Conservation (phyloP, 2,888 invertebrate genomes). For the Macrostomum cliftonense region DNA sequence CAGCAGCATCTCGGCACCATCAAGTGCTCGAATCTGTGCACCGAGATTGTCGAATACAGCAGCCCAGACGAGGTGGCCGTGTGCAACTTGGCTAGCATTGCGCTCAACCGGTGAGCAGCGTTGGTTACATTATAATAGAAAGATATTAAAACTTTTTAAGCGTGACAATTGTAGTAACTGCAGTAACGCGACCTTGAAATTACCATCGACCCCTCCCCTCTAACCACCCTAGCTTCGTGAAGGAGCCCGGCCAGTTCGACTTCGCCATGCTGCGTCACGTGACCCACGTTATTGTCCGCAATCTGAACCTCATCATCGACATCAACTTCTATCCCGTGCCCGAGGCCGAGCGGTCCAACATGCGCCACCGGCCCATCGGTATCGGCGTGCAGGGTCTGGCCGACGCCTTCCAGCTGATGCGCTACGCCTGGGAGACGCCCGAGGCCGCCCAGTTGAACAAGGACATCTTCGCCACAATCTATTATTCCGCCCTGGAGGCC, state of each 20-base stretch:
- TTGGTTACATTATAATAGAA: no score
- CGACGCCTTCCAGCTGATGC: conserved; percentile 78
- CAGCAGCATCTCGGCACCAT: conserved; percentile 95
- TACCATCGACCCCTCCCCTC: no score
- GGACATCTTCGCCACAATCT: conserved; percentile 91
- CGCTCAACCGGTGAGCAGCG: conserved; percentile 75
- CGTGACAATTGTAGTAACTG: no score
- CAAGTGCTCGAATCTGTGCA: conserved; percentile 88
- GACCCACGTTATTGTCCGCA: conserved; percentile 65
- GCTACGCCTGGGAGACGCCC: conserved; percentile 66
- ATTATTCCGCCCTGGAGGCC: conserved; percentile 84
- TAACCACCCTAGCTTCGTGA: conserved; percentile 2
- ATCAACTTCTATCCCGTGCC: conserved; percentile 81
- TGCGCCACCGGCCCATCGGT: conserved; percentile 50
- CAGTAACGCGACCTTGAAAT: no score
- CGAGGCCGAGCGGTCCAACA: conserved; percentile 60
- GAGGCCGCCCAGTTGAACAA: conserved; percentile 67
- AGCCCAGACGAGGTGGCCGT: conserved; percentile 72
- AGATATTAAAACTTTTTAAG: no score
- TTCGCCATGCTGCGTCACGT: conserved; percentile 67
- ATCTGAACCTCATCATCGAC: conserved; percentile 89
- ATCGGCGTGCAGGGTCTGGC: conserved; percentile 94
- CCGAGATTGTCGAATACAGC: conserved; percentile 88
- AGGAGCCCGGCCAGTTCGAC: conserved; percentile 56
- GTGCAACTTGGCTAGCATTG: conserved; percentile 89